Conservation (phyloP, 2,113 vertebrate species). For the Plecturocebus donacophilus region DNA sequence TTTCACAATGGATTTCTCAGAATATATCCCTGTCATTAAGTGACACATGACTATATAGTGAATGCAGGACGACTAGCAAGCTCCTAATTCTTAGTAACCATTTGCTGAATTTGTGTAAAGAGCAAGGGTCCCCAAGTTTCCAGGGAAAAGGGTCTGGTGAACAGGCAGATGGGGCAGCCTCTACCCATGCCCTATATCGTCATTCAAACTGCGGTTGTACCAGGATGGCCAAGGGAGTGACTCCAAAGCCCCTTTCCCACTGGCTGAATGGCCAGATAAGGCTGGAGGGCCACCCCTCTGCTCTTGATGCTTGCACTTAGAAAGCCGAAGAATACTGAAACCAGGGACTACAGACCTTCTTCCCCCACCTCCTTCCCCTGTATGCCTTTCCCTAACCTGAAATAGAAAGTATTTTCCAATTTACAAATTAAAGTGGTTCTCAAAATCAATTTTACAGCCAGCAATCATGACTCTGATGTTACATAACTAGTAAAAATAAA, state of each 20-base stretch:
- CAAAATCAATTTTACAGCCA: conserved; percentile 19
- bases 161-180: not conserved
- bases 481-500: not conserved
- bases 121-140: not conserved
- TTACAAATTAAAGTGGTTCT: conserved; percentile 43
- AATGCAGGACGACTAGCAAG: not conserved
- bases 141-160: not conserved
- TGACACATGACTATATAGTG: not conserved
- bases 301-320: not conserved
- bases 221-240: not conserved
- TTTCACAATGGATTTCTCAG: not conserved
- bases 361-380: not conserved
- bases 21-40: not conserved
- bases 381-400: not conserved
- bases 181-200: rapidly evolving
- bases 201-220: not conserved
- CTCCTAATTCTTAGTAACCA: not conserved
- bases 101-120: not conserved
- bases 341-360: not conserved
- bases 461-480: conserved; percentile 12
- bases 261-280: not conserved
- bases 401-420: conserved; percentile 20
- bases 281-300: not conserved
- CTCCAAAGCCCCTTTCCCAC: not conserved
- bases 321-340: not conserved